These are phyloP conservation scores for Zelleria hepariella DNA, from an alignment of 2,888 invertebrate genomes.

Conservation along the genomic window DNA sequence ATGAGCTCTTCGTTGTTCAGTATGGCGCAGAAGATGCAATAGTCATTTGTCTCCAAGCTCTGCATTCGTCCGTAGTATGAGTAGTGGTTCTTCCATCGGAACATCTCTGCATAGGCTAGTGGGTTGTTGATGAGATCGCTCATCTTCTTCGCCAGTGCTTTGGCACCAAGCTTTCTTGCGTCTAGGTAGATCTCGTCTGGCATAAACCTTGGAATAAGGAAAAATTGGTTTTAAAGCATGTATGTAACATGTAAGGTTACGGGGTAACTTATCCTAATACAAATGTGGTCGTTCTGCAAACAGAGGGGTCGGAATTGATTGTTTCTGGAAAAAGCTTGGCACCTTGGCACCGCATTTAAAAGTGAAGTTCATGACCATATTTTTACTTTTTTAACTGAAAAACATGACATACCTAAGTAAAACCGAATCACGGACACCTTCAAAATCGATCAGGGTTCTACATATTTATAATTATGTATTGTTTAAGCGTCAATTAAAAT, in stretches of 20 bases:
- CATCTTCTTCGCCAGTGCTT: conserved; percentile 23
- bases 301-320: no score
- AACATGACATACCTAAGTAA: no score
- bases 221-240: no score
- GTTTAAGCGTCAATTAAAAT: no score
- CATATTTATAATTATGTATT: no score
- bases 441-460: no score
- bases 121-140: conserved; percentile 21
- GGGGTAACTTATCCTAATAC: neutral
- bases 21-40: conserved; percentile 26
- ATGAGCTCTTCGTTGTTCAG: conserved; percentile 20
- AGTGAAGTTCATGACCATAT: no score
- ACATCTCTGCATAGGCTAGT: conserved; percentile 24
- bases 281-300: neutral
- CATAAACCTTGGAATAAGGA: conserved; percentile 25
- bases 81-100: conserved; percentile 33
- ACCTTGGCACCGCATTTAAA: no score
- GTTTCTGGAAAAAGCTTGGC: no score
- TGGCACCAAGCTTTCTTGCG: conserved; percentile 15
- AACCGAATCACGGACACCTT: no score
- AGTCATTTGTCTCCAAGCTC: conserved; percentile 21
- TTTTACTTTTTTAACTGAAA: no score
- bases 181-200: conserved; percentile 29
- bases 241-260: neutral
- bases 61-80: conserved; percentile 19